Evolutionary conservation across 2,113 vertebrate species (phyloP), one percentile per base, ranked within the genome.

Genomic region (Tyto alba): DNA sequence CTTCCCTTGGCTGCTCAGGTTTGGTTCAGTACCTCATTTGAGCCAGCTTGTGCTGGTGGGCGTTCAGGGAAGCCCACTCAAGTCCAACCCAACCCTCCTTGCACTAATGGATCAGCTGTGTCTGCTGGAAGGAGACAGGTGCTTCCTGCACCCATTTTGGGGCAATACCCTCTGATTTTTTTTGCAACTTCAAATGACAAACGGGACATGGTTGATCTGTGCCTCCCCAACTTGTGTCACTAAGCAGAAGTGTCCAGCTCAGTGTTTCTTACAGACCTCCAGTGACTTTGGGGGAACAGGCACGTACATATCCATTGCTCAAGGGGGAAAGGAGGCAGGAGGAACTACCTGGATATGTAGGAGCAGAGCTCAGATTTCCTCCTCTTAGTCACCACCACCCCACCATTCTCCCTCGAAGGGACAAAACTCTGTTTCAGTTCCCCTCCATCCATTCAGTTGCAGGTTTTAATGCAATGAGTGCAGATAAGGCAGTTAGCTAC

Each of bases 101-200:
- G 50, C 7, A 7, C 27, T 47, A 14, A 40, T n/a, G 47, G 38
- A 63, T 64, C 32, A n/a, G 10, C 40, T 69, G 57, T 64, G 66
- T 64, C 22, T 0, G 0, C 12, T 48, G n/a, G 29, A 72, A 75
- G n/a, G 57, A 68, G 23, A 29, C 16, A 43, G 40, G 63, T 0
- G 0, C 25, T 56, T 73, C 40, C 30, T 43, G 34, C 41, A 21
- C 16, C 27, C 7, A 2, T 56, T 78, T 34, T 48, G 48, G 36
- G 56, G 45, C 36, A 50, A 5, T 32, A 30, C 21, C 20, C 23
- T 66, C 13, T 6, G 3, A 30, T 86, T 84, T 88, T 75, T 90
- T 21, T 60, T 62, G 23, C 34, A 74, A 1, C 25, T 78, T 68
- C 43, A 88, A 89, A 45, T 30, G 47, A 91, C 60, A 38, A 50